These are phyloP conservation scores for Agrochola lota DNA, from an alignment of 2,888 invertebrate species.

Conservation along the genomic window DNA sequence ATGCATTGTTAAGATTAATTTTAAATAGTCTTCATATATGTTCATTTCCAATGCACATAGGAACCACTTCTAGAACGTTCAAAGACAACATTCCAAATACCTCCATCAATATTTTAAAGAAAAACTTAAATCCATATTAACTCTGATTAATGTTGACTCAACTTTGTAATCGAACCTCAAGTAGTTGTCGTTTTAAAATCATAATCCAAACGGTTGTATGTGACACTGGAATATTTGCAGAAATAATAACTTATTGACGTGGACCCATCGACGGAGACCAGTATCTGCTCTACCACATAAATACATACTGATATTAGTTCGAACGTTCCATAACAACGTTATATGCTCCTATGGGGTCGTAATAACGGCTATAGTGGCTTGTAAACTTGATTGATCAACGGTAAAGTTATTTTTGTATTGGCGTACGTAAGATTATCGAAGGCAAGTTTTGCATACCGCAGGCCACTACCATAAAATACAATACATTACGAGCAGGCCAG, in stretches of 20 bases:
- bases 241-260: conserved; percentile 81
- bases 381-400: conserved; percentile 56
- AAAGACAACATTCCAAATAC: conserved; percentile 44
- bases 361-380: conserved; percentile 68
- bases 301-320: conserved; percentile 64
- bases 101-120: conserved; percentile 37
- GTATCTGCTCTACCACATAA: conserved; percentile 76
- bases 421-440: conserved; percentile 84
- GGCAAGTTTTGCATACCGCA: conserved; percentile 87
- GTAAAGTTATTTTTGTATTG: conserved; percentile 78
- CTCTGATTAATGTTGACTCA: conserved; percentile 53
- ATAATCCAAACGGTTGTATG: conserved; percentile 77
- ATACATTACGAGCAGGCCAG: conserved; percentile 84
- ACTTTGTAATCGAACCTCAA: conserved; percentile 52
- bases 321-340: conserved; percentile 10
- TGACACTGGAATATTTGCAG: conserved; percentile 84
- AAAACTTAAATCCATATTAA: conserved; percentile 32
- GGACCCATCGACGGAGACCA: conserved; percentile 75
- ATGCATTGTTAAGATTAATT: conserved; percentile 29
- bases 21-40: conserved; percentile 19
- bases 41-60: conserved; percentile 18
- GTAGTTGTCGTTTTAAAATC: conserved; percentile 68
- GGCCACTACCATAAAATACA: conserved; percentile 86
- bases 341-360: conserved; percentile 45
- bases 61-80: conserved; percentile 11